Evolutionary conservation across 30 jellyfish, hydroid and myxozoan species (phyloP), one percentile per base, ranked within the genome.

Genomic region (Hydractinia echinata): DNA sequence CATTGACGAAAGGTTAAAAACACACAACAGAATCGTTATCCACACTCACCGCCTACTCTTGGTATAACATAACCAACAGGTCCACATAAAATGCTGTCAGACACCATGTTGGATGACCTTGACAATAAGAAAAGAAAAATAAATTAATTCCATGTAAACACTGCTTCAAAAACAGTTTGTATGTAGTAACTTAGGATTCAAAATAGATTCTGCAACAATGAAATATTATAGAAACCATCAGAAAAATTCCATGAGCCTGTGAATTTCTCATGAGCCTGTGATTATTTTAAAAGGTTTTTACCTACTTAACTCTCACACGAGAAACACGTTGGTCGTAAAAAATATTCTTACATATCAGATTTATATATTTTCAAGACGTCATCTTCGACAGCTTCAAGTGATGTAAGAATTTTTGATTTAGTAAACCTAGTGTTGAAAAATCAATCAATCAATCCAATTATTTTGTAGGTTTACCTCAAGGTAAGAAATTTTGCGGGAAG

Each of bases 21-120:
- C 15, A 72, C n/a, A 48, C 21, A 1, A 68, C 21, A 68, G 2
- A 68, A 48, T 68, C 48, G 13, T 11, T 68, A 18, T 15, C 3
- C 55, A 77, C 39, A 9, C 56, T 11, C 60, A 77, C 85, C 85
- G 16, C 85, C 85, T 14, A 77, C 79, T 51, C 66, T 66, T 10
- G 85, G 85, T 51, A 30, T 77, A 30, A 77, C 58, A n/a, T 66
- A 77, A 13, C 85, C 85, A 18, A 77, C 85, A 11, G 85, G 82
- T 10, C 85, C 85, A 19, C 8, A 30, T 61, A 58, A 18, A 8
- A 77, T n/a, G 30, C 55, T 18, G 16, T 77, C 85, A 54, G 76
- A 74, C 4, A 49, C 79, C 21, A 54, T 51, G 76, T 77, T 77
- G 30, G 39, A 44, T 51, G 85, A 77, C 15, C 78, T 77, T 51